Evolutionary conservation across 2,888 invertebrate species (phyloP), one percentile per base, ranked within the genome.

Genomic region (Rhagonycha lutea): DNA sequence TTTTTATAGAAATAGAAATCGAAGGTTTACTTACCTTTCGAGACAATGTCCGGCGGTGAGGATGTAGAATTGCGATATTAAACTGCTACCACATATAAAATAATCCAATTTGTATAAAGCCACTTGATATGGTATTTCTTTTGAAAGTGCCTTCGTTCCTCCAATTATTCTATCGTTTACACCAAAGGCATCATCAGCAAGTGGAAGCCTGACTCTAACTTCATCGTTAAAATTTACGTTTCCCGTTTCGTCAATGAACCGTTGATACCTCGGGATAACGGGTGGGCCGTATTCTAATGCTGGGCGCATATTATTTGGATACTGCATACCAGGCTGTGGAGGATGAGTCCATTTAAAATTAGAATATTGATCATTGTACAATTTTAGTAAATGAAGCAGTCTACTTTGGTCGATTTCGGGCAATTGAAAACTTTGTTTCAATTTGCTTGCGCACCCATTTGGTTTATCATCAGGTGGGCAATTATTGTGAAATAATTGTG

Each of bases 21-120:
- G 7, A 63, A 63, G n/a, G 24, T 29, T 18, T 63, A 60, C 67
- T 67, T 24, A 72, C 72, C 18, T n/a, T 2, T 67, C 11, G 5
- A 72, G 24, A 14, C 72, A 72, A 47, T 72, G 72, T 23, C 12
- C 65, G 8, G 72, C 72, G 2, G 72, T 67, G n/a, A 72, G 23
- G 5, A 72, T 28, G 14, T 14, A 72, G 65, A n/a, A 60, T 26
- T n/a, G 11, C 11, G 47, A 47, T 10, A 72, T 72, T 11, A 72
- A 60, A n/a, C 72, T 65, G 11, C 72, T 65, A 0, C 72, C 72
- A 24, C 72, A 72, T 12, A 32, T 9, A 60, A 65, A 72, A 14
- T 61, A 14, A 18, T 47, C 11, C 2, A 24, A 9, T 26, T 65
- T 47, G 14, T 72, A 72, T 14, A 72, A 4, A 67, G 72, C 72